Conservation (phyloP, 2,113 vertebrate species). For the Regulus satrapa region DNA sequence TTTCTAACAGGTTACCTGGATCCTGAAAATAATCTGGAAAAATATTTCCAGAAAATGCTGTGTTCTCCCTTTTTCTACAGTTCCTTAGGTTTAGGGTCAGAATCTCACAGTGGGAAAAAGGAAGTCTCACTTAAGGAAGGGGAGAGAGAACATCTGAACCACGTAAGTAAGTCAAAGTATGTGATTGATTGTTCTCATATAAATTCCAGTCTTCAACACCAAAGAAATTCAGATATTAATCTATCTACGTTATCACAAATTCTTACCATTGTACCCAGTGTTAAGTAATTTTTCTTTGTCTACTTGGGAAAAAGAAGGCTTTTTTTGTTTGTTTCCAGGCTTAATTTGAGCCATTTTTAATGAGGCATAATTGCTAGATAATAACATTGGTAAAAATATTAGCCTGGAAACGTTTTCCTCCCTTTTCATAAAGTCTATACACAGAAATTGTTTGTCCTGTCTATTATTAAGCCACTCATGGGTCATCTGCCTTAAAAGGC, state of each 20-base stretch:
- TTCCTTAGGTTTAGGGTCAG: neutral
- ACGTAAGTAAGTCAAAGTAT: neutral
- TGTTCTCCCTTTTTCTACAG: neutral
- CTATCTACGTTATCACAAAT: neutral
- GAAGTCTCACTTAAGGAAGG: too few relatives aligned
- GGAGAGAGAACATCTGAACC: neutral
- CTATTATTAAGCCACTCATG: neutral
- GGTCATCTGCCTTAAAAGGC: neutral
- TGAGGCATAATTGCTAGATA: neutral
- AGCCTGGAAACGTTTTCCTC: neutral
- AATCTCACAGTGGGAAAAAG: neutral
- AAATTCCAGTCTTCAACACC: neutral
- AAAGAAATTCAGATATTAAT: neutral
- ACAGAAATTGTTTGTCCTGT: neutral
- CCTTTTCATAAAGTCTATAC: neutral
- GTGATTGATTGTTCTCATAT: neutral
- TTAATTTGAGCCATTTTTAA: neutral
- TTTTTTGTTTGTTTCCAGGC: neutral
- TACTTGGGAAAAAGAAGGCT: accelerated
- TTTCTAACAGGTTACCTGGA: neutral
- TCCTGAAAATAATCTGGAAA: neutral
- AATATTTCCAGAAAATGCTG: neutral
- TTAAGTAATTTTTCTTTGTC: neutral
- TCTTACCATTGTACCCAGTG: neutral
- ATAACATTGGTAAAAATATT: neutral